These are phyloP conservation scores for Athene cunicularia DNA, from an alignment of 2,113 vertebrate species.

Conservation along the genomic window DNA sequence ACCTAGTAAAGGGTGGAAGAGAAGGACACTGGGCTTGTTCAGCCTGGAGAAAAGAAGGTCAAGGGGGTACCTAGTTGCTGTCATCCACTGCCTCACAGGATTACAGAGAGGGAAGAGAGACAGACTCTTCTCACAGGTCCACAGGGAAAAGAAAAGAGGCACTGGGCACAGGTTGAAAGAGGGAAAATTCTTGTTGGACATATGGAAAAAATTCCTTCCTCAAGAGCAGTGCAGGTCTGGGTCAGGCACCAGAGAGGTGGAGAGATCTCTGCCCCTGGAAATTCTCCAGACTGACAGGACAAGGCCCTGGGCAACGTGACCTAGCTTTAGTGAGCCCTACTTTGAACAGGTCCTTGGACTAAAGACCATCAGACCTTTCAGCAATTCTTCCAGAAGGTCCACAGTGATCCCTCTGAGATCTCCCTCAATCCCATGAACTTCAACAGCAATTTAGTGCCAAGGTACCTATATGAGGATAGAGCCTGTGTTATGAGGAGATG, in stretches of 20 bases:
- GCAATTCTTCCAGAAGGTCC: background rate
- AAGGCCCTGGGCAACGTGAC: background rate
- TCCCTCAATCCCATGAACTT: background rate
- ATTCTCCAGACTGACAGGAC: background rate
- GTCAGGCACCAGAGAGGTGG: background rate
- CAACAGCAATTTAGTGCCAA: rapidly evolving
- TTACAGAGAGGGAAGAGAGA: background rate
- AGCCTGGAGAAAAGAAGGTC: background rate
- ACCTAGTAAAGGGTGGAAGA: background rate
- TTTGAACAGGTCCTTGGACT: background rate
- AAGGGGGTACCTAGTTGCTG: background rate
- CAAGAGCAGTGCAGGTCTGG: background rate
- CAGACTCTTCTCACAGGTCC: background rate
- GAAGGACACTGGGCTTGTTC: background rate
- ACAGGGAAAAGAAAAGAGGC: background rate
- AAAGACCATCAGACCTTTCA: background rate
- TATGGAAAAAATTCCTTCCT: background rate
- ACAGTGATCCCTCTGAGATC: background rate
- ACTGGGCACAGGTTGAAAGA: background rate
- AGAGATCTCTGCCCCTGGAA: background rate
- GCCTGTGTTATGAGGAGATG: background rate
- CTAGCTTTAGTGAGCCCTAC: background rate
- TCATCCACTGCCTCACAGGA: background rate
- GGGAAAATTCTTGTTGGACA: background rate
- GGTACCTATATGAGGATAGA: background rate